These are phyloP conservation scores for Gouania willdenowi DNA, from an alignment of 2,797 vertebrate species.

Conservation along the genomic window DNA sequence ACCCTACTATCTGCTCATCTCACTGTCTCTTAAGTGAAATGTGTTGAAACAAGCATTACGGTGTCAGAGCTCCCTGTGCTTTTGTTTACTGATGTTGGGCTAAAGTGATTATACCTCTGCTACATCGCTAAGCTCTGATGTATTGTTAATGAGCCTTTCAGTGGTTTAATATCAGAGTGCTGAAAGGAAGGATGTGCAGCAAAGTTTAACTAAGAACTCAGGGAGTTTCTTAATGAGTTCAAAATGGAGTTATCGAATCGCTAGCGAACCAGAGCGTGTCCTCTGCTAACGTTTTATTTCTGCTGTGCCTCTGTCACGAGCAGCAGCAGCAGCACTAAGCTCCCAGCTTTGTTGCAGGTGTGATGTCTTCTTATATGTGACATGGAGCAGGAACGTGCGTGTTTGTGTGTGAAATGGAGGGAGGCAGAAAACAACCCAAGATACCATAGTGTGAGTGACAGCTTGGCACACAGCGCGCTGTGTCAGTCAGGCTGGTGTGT, in stretches of 20 bases:
- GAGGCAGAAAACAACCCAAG: conserved; percentile 3
- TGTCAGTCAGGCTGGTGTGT: conserved; percentile 43
- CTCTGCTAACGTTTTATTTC: not conserved
- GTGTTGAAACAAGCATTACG: conserved; percentile 2
- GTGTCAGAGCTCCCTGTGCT: conserved; percentile 15
- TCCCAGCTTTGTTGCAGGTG: conserved; percentile 13
- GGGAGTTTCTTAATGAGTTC: conserved; percentile 42
- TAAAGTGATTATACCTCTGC: conserved; percentile 28
- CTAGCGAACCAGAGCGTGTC: conserved; percentile 1
- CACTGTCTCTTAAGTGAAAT: not conserved
- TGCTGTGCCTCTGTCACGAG: conserved; percentile 22
- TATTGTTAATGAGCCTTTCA: conserved; percentile 45
- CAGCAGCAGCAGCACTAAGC: conserved; percentile 18
- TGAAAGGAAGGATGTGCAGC: conserved; percentile 12
- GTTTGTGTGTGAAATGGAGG: conserved; percentile 2
- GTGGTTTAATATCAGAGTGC: conserved; percentile 26
- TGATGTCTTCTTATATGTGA: conserved; percentile 33
- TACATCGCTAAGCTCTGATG: conserved; percentile 38
- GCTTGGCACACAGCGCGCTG: conserved; percentile 44
- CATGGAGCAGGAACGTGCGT: conserved; percentile 5
- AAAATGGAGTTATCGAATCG: conserved; percentile 28
- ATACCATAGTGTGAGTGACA: conserved; percentile 54
- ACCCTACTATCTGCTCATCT: too few relatives aligned
- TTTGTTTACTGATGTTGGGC: conserved; percentile 28
- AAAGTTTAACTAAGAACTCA: conserved; percentile 28